Evolutionary conservation across 2,113 vertebrate species (phyloP), one percentile per base, ranked within the genome.

Genomic region (Chiloscyllium plagiosum): DNA sequence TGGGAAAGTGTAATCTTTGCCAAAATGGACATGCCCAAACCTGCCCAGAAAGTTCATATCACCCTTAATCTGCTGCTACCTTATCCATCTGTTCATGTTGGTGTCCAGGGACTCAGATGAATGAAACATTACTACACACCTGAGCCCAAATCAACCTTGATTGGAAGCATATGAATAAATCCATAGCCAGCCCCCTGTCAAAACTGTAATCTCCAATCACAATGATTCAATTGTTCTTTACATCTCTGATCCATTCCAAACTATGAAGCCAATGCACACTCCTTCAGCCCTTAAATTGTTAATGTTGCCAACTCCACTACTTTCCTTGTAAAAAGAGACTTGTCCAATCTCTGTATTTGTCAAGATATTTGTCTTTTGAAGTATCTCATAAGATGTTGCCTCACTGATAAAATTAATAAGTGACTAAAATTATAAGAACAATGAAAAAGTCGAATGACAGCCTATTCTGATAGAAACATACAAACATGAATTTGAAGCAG

Each of bases 11-110:
- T 96, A 96, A 96, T 22, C 96, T 95, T 96, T 96, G 96, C 96
- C 96, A 96, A 83, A 83, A 96, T 94, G 29, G 96, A 96, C 98
- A 96, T 97, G 98, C 96, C 97, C 70, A 56, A 97, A 96, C 98
- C 97, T 98, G 98, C 96, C 97, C 96, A 37, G 69, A 95, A 95
- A 42, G 33, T 1, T 95, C 65, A 72, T 26, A 96, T 96, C 96
- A 92, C 96, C 86, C 0, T 12, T 92, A 33, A 95, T 96, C 96
- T 96, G 96, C 96, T 96, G 96, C 70, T 80, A n/a, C 96, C 96
- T 96, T 92, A 85, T 89, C 96, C 95, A 95, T 95, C 20, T 96
- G 95, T 96, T 96, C 96, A 13, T 90, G 96, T 96, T 94, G 95
- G 96, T 96, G 26, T 85, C 96, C 78, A 95, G 95, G 95, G 95